Conservation (phyloP, 2,113 vertebrate species). For the Thymallus thymallus region DNA sequence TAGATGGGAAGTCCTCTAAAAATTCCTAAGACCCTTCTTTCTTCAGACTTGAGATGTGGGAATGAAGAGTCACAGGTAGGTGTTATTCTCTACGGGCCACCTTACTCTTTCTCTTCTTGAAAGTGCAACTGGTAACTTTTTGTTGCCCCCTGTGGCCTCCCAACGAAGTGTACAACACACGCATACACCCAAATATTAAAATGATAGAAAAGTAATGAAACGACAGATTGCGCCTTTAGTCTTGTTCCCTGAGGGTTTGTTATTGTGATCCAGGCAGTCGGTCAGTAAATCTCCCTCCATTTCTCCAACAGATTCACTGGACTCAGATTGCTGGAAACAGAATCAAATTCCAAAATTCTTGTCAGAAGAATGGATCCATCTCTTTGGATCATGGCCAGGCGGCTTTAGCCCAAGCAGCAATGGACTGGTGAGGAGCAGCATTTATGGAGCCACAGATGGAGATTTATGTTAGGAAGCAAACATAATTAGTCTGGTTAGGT, state of each 20-base stretch:
- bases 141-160: not conserved
- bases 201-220: too few species aligned
- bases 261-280: not conserved
- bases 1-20: constrained; percentile 64
- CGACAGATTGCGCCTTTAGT: not conserved
- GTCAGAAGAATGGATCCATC: constrained; percentile 44
- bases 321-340: constrained; percentile 49
- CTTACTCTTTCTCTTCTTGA: not conserved
- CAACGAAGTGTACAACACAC: too few species aligned
- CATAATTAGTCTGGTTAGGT: not conserved
- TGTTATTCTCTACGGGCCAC: not conserved
- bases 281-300: not conserved
- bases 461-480: not conserved
- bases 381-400: constrained; percentile 29
- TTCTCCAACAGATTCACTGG: constrained; percentile 63
- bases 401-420: constrained; percentile 17
- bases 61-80: constrained; percentile 56
- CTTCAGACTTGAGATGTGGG: constrained; percentile 37
- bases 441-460: not conserved
- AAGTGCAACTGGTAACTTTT: too few species aligned
- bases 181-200: too few species aligned
- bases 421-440: constrained; percentile 43
- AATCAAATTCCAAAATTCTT: constrained; percentile 18
- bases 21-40: constrained; percentile 49
- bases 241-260: not conserved